A percentile compares a stretch with the other conserved stretches of the same genome.
Evolutionary conservation across 2,113 vertebrate species (phyloP).

Genomic region (Eonycteris spelaea): DNA sequence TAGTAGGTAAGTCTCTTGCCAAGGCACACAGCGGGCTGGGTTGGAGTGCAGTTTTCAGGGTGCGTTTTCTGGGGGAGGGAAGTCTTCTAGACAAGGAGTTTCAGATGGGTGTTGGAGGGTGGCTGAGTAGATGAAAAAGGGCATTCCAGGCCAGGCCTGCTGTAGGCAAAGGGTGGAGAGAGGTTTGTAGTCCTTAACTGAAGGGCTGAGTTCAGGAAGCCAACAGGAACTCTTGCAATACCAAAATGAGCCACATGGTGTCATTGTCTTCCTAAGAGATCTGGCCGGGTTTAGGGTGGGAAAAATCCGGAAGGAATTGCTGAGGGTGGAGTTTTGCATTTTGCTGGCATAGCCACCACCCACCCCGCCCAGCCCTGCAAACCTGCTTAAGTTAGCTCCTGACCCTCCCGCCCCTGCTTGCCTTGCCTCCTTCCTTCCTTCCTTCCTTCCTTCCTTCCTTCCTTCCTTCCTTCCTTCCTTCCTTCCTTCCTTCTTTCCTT

Average conservation of each 20-base stretch:
- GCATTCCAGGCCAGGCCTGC: neutral
- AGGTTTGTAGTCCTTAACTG: neutral
- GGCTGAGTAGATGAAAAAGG: neutral
- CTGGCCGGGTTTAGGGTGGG: neutral
- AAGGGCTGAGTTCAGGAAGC: neutral
- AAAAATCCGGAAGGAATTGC: neutral
- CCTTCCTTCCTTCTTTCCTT: neutral
- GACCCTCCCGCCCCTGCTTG: too few species aligned
- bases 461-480: neutral
- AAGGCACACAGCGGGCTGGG: neutral
- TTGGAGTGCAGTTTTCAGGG: neutral
- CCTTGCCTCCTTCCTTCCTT: neutral
- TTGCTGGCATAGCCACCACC: neutral
- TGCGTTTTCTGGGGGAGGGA: neutral
- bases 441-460: neutral
- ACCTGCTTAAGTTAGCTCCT: neutral
- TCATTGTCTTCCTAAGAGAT: slow-evolving; percentile 3
- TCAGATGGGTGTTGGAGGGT: neutral
- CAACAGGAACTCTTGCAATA: neutral
- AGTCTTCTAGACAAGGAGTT: neutral
- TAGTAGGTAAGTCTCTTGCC: neutral
- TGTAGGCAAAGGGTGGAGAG: neutral
- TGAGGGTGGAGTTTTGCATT: neutral
- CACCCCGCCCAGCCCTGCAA: neutral
- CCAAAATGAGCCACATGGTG: slow-evolving; percentile 23